A percentile compares a stretch with the other conserved stretches of the same genome.
Conservation (phyloP, 2,888 invertebrate species). For the Molorchus minor region DNA sequence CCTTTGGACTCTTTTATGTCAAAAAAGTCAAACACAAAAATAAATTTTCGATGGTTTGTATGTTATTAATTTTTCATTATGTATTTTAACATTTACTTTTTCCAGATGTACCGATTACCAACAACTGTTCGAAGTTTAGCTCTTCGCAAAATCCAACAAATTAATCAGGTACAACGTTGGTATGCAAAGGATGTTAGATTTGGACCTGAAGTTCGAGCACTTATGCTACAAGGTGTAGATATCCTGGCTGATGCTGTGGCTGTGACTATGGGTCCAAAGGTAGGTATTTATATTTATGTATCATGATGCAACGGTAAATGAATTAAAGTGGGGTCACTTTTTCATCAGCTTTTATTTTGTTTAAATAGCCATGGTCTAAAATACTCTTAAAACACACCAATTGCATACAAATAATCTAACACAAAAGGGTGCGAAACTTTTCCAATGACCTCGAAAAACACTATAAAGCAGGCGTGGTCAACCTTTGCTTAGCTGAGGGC, state of each 20-base stretch:
- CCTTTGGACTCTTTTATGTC: constrained; percentile 10
- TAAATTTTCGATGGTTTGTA: background rate
- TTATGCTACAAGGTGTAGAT: constrained; percentile 99
- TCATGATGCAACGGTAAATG: too few relatives aligned
- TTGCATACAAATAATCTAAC: too few relatives aligned
- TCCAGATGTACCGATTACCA: constrained; percentile 80
- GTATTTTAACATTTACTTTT: constrained; percentile 22
- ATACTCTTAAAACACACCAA: too few relatives aligned
- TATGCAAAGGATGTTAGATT: constrained; percentile 98
- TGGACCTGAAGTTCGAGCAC: constrained; percentile 95
- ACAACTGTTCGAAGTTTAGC: constrained; percentile 69
- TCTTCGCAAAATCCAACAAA: constrained; percentile 57
- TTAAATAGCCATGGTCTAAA: too few relatives aligned
- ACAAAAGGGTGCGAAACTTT: too few relatives aligned
- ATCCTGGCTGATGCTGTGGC: constrained; percentile 99
- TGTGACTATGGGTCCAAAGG: constrained; percentile 99
- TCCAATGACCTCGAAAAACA: too few relatives aligned
- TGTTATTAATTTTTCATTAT: too few relatives aligned
- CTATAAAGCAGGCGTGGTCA: too few relatives aligned
- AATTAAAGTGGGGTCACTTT: too few relatives aligned
- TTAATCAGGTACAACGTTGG: constrained; percentile 65
- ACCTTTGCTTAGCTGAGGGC: too few relatives aligned
- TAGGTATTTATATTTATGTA: too few relatives aligned
- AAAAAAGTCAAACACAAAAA: background rate
- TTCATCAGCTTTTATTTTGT: too few relatives aligned